Percentiles rank a stretch among this genome's conserved stretches.
phyloP scores from a whole-genome alignment of 2,797 vertebrate genomes.

The Phoeniculus purpureus region DNA sequence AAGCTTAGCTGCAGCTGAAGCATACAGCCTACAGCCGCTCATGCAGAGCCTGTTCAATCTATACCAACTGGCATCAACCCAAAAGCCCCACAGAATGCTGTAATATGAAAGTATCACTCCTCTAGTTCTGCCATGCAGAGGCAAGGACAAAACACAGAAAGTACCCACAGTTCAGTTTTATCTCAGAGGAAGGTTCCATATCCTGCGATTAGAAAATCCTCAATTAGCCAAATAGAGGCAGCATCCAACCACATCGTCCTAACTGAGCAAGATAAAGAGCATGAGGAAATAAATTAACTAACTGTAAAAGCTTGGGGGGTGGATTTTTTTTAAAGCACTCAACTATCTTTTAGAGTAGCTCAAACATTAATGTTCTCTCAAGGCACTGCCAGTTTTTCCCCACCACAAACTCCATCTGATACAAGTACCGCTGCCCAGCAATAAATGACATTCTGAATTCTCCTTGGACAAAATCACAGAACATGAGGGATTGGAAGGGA shows the following conservation, averaged over 20 bases:
- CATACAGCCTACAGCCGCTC: not conserved
- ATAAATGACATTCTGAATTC: constrained; percentile 10
- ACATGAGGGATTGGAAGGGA: no score
- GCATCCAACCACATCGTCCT: not conserved
- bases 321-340: not conserved
- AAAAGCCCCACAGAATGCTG: not conserved
- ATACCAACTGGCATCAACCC: not conserved
- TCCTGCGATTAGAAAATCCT: not conserved
- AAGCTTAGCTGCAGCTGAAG: not conserved
- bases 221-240: not conserved
- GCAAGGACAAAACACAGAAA: not conserved
- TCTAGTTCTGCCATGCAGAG: not conserved
- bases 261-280: not conserved
- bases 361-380: not conserved
- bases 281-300: not conserved
- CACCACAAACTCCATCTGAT: not conserved
- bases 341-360: not conserved
- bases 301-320: not conserved
- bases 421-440: not conserved
- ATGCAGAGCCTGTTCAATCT: not conserved
- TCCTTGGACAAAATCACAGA: not conserved
- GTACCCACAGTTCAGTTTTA: not conserved
- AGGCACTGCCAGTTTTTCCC: not conserved
- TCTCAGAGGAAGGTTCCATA: not conserved
- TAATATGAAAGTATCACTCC: rapidly evolving